A percentile compares a stretch with the other conserved stretches of the same genome.
These are phyloP conservation scores for Theonella swinhoei DNA, from an alignment of 37 sponge, comb jelly and placozoan species.

Conservation along the genomic window DNA sequence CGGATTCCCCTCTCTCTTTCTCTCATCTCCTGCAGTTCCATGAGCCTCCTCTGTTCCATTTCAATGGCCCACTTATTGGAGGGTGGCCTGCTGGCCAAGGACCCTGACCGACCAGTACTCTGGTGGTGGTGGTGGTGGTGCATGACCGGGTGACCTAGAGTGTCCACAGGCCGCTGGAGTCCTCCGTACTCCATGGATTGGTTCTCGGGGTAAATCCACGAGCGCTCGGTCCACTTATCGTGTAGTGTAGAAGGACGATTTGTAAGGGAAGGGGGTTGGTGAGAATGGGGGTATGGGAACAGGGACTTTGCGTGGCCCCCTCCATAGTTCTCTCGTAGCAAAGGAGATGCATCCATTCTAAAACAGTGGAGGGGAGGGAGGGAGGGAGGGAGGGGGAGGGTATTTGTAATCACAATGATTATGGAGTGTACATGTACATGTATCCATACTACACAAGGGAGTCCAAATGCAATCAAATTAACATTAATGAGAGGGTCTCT, in stretches of 20 bases:
- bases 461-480: no score
- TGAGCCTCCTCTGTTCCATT: conserved; percentile 45
- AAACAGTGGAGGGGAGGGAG: not conserved
- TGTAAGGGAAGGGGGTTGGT: not conserved
- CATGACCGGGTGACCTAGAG: not conserved
- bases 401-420: not conserved
- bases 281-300: not conserved
- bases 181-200: not conserved
- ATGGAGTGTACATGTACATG: not conserved
- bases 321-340: not conserved
- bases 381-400: not conserved
- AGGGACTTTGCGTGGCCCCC: not conserved
- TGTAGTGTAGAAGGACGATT: not conserved
- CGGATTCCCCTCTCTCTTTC: not conserved
- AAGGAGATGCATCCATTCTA: not conserved
- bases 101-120: not conserved
- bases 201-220: conserved; percentile 24
- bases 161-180: not conserved
- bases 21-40: conserved; percentile 43
- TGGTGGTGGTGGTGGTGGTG: not conserved
- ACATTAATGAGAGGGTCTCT: no score
- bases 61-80: conserved; percentile 49
- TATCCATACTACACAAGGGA: no score
- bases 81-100: not conserved
- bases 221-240: not conserved